Evolutionary conservation across 2,113 vertebrate genomes (phyloP).

Genomic region (Bos javanicus): DNA sequence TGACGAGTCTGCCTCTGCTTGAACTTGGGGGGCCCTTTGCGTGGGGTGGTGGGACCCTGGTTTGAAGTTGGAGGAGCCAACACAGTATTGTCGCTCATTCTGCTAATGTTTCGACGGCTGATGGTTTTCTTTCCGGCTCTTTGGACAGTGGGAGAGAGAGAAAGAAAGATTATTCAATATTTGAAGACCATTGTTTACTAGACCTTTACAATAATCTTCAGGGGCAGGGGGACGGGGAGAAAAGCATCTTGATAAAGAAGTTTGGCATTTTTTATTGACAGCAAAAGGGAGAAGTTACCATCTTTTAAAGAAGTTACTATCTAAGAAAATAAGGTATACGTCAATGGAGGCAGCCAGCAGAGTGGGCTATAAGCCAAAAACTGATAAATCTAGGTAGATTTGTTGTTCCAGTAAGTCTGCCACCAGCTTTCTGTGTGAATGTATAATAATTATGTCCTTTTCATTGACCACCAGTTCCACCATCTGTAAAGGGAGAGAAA

Average conservation of each 20-base stretch:
- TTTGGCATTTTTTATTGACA: background rate
- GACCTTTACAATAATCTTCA: background rate
- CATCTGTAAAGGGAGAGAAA: background rate
- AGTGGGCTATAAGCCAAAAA: background rate
- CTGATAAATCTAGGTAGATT: background rate
- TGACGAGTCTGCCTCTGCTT: conserved; percentile 97
- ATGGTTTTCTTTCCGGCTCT: background rate
- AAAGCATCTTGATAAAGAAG: background rate
- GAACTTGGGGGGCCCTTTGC: conserved; percentile 97
- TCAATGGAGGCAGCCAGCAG: background rate
- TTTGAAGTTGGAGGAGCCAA: conserved; percentile 70
- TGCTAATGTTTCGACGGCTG: background rate
- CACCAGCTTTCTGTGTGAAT: background rate
- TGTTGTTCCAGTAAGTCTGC: background rate
- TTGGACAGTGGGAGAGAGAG: background rate
- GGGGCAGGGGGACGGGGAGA: background rate
- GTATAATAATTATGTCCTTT: background rate
- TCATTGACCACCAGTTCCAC: background rate
- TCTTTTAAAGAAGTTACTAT: background rate
- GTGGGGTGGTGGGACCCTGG: conserved; percentile 89
- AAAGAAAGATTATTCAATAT: background rate
- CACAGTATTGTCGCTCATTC: conserved; percentile 76
- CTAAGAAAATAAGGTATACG: background rate
- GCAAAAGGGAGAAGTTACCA: background rate
- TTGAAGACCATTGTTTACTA: background rate